Evolutionary conservation across 2,888 invertebrate genomes (phyloP).

Genomic region (Philaethria dido): DNA sequence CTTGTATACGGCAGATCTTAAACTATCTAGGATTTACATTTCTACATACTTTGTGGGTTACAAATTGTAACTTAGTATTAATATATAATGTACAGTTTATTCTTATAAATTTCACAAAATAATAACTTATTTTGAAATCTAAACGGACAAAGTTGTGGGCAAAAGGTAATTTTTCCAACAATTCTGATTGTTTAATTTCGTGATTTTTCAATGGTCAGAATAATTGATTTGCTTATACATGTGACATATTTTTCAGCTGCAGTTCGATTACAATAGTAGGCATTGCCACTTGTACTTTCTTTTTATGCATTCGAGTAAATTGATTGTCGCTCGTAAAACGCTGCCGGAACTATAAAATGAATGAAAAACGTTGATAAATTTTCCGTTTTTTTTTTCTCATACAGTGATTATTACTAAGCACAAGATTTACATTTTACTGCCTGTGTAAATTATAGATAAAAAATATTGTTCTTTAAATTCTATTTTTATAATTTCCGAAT

Average conservation of each 20-base stretch:
- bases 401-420: slow-evolving; percentile 3
- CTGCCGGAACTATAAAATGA: slow-evolving; percentile 25
- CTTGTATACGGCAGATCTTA: no score
- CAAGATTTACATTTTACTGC: not conserved
- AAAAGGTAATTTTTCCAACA: not conserved
- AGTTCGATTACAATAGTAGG: slow-evolving; percentile 38
- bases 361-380: slow-evolving; percentile 25
- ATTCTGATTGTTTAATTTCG: not conserved
- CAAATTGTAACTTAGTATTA: no score
- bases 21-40: no score
- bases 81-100: no score
- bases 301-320: slow-evolving; percentile 39
- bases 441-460: not conserved
- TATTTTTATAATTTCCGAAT: not conserved
- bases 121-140: not conserved
- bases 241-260: slow-evolving; percentile 7
- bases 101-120: no score
- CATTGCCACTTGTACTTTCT: slow-evolving; percentile 41
- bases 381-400: not conserved
- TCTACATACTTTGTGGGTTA: no score
- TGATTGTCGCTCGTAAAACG: slow-evolving; percentile 65
- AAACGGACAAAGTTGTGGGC: not conserved
- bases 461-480: not conserved
- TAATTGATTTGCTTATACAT: not conserved
- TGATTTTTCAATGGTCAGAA: not conserved